A percentile compares a stretch with the other conserved stretches of the same genome.
Conservation (phyloP, 2,113 vertebrate genomes). For the Nerophis lumbriciformis region DNA sequence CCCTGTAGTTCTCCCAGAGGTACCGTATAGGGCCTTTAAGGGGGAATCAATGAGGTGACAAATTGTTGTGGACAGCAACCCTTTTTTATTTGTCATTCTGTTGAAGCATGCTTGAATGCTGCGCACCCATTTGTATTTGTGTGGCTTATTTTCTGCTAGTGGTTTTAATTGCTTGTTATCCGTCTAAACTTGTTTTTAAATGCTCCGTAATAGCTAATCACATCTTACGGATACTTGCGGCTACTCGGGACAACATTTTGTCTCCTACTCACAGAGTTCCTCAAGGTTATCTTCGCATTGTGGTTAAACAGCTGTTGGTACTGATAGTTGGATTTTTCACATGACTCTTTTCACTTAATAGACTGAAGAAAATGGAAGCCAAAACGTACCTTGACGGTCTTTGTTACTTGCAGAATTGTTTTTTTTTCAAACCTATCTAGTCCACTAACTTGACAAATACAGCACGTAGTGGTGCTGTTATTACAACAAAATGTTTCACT, state of each 20-base stretch:
- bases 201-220: background rate
- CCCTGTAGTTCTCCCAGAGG: conserved; percentile 60
- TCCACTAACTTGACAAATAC: no score
- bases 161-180: conserved; percentile 11
- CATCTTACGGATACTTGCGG: background rate
- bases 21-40: conserved; percentile 58
- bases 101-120: conserved; percentile 23
- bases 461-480: no score
- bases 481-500: no score
- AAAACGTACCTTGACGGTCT: no score
- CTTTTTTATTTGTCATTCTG: conserved; percentile 52
- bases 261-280: conserved; percentile 6
- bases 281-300: conserved; percentile 26
- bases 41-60: conserved; percentile 69
- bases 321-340: conserved; percentile 2
- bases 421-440: no score
- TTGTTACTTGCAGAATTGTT: no score
- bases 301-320: conserved; percentile 11
- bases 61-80: conserved; percentile 65
- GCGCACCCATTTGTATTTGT: conserved; percentile 2
- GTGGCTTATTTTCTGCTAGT: conserved; percentile 11
- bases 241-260: background rate
- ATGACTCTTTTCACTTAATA: no score
- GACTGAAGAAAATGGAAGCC: no score
- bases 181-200: conserved; percentile 8